Base-by-base conservation (phyloP, 2,113 vertebrate species). In the Callipepla squamata region DNA sequence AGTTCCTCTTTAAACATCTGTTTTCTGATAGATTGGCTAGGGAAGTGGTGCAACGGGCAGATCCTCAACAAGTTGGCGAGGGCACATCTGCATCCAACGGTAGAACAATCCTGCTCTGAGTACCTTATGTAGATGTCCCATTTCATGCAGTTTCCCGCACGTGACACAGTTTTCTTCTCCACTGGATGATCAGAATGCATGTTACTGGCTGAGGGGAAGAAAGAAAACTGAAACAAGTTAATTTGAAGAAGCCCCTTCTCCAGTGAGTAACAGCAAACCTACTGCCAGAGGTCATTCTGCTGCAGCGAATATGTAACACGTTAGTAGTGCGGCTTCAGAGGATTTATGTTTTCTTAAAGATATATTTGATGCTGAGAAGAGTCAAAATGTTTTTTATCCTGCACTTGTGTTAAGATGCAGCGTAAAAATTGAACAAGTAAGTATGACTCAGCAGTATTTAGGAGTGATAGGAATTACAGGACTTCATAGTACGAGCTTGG, bases 401-500 rank as follows among this genome's bases (percentile, higher is more conserved):
- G 34, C 73, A 26, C 26, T 48, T 69, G 15, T 28, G 9, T 58
- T 44, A 22, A 63, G 36, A 36, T 73, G 28, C 57, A 72, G 32
- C 2, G 0, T 79, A 76, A 89, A n/a, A 68, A 75, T 16, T 85
- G 91, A 25, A 51, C 38, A 50, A 76, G 74, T 80, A 84, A 90
- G 76, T 58, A 93, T 97, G 96, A 97, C 89, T 97, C 93, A 92
- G 93, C 95, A 93, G 13, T 57, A 48, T 91, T 83, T 73, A 47
- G 34, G 55, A 59, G 23, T 17, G 22, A 81, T 21, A 82, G 30
- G 6, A 80, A 4, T 8, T 50, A 16, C 9, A 13, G 23, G 14
- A 58, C 13, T 92, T 88, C 34, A 68, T 63, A 66, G 66, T 26
- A 53, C 12, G 2, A 55, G 51, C 50, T 32, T 63, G 66, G 79